Percentiles rank a stretch among this genome's conserved stretches.
These are phyloP conservation scores for Nyctereutes procyonoides DNA, from an alignment of 2,113 vertebrate species.

Conservation along the genomic window DNA sequence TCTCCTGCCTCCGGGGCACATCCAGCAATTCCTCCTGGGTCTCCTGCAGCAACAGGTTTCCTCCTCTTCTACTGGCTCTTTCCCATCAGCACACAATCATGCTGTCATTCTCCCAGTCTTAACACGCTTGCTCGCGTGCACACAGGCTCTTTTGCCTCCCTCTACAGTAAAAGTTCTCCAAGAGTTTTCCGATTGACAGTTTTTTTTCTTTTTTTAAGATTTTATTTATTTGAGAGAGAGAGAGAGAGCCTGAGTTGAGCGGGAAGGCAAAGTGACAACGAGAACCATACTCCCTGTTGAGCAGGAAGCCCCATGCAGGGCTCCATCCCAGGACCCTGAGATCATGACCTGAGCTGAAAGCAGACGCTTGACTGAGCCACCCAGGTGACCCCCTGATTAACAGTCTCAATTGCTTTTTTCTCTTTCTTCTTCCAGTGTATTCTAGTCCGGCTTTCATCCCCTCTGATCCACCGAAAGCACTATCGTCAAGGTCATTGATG, in stretches of 20 bases:
- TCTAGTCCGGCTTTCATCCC: neutral
- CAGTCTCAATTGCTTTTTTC: neutral
- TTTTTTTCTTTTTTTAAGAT: too few species aligned
- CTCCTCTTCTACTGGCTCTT: neutral
- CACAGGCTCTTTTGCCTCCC: neutral
- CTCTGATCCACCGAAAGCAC: neutral
- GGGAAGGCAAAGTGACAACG: too few species aligned
- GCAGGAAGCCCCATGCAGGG: too few species aligned
- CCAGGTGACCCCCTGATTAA: neutral
- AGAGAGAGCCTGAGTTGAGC: too few species aligned
- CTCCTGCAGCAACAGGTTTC: neutral
- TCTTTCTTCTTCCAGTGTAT: neutral
- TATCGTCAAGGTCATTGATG: neutral
- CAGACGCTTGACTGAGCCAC: too few species aligned
- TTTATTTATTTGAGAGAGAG: too few species aligned
- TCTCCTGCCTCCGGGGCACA: too few species aligned
- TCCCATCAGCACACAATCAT: neutral
- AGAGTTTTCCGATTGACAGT: neutral
- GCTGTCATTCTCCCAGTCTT: too few species aligned
- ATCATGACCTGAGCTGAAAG: too few species aligned
- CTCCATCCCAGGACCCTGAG: too few species aligned
- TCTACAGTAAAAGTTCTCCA: neutral
- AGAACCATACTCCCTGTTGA: too few species aligned
- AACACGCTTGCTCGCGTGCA: rapidly evolving
- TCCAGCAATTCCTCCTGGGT: neutral